phyloP scores from a whole-genome alignment of 64 coral and sea anemone genomes.

The Montipora cactus region DNA sequence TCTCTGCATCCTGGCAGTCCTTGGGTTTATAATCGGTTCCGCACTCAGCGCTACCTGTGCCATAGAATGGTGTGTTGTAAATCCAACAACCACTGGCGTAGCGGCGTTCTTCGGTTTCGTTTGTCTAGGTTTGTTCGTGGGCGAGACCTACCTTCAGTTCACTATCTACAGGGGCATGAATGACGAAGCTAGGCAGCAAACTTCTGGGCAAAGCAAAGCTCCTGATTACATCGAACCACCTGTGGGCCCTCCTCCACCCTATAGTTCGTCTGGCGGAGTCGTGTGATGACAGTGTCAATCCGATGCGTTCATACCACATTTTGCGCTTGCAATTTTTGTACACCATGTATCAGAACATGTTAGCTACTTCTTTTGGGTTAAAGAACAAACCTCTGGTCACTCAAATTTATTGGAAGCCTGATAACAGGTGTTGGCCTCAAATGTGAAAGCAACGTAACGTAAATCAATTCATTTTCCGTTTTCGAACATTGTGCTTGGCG shows the following conservation, averaged over 20 bases:
- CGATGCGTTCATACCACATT: no score
- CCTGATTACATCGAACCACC: constrained; percentile 39
- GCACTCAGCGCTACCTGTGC: constrained; percentile 52
- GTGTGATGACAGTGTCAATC: no score
- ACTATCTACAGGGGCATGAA: constrained; percentile 64
- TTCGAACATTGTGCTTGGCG: no score
- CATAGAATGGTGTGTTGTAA: background rate
- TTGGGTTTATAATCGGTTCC: constrained; percentile 83
- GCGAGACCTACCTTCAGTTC: constrained; percentile 73
- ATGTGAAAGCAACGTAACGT: no score
- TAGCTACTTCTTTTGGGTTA: no score
- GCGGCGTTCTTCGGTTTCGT: constrained; percentile 80
- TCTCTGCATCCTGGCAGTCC: constrained; percentile 50
- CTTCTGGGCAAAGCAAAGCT: constrained; percentile 33
- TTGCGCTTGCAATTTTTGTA: no score
- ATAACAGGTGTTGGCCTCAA: no score
- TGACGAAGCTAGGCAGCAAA: constrained; percentile 65
- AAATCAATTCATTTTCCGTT: no score
- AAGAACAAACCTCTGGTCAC: no score
- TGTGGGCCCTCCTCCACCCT: background rate
- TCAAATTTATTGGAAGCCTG: no score
- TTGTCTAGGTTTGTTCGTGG: constrained; percentile 63
- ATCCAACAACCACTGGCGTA: constrained; percentile 18
- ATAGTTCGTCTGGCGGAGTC: background rate
- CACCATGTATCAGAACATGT: no score